Percentiles rank a stretch among this genome's conserved stretches.
Evolutionary conservation across 1,140 invertebrate genomes (phyloP).

Genomic region (Heliconius melpomene): DNA sequence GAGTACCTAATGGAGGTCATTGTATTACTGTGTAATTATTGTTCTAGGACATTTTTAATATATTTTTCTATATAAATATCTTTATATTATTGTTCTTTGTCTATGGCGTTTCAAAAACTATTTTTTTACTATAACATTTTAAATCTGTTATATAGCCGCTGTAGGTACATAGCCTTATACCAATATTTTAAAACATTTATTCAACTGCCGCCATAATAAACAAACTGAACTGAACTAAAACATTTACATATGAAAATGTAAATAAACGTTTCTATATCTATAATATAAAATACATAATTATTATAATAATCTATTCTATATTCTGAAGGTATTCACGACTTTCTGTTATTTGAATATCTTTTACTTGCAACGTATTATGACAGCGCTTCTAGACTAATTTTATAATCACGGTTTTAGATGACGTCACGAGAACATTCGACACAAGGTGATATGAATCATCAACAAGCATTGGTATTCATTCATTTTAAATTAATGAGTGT

Average conservation of each 20-base stretch:
- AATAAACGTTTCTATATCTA: too few relatives aligned
- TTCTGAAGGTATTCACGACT: not conserved
- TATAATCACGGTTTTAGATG: not conserved
- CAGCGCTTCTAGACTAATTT: conserved; percentile 1
- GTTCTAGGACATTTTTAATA: not conserved
- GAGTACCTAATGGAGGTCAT: conserved; percentile 1
- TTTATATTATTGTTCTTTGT: too few relatives aligned
- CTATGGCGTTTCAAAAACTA: too few relatives aligned
- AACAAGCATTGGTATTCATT: not conserved
- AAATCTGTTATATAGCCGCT: too few relatives aligned
- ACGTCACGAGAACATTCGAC: conserved; percentile 5
- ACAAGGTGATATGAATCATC: conserved; percentile 5
- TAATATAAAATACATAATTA: too few relatives aligned
- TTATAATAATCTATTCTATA: not conserved
- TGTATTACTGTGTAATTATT: not conserved
- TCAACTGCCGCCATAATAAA: too few relatives aligned
- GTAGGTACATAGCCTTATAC: too few relatives aligned
- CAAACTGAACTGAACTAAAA: too few relatives aligned
- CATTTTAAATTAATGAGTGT: not conserved
- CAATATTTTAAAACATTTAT: too few relatives aligned
- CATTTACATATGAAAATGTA: too few relatives aligned
- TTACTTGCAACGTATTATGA: not conserved
- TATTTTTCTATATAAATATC: not conserved
- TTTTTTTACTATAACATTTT: too few relatives aligned
- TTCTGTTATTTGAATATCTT: not conserved